Evolutionary conservation across 2,113 vertebrate species (phyloP), one percentile per base, ranked within the genome.

Genomic region (Sinocyclocheilus maitianheensis): DNA sequence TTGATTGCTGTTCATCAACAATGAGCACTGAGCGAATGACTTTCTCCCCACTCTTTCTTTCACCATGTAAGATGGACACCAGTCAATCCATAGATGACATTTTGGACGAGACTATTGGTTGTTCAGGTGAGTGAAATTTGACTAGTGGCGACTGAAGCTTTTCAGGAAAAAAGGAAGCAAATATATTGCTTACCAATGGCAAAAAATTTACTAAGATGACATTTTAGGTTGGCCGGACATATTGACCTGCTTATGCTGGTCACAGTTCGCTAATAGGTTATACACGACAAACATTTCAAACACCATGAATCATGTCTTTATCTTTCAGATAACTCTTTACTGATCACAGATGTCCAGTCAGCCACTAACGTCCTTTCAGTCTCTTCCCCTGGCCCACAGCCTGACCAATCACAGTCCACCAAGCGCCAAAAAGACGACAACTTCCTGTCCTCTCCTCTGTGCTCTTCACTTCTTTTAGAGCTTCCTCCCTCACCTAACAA

Each of bases 41-140:
- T 58, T 40, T 3, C 65, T 72, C 46, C 24, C 62, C 16, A 3
- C 20, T 58, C n/a, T 67, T 86, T 75, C 51, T 86, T 62, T 90
- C 53, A 77, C 84, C 16, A 87, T 79, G 55, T 86, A 88, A 98
- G 97, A 93, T 97, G 95, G 95, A 96, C 87, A 96, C 96, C 76
- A 93, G 92, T 80, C 95, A 94, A 90, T 96, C 94, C 53, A 96
- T 98, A 83, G 96, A 96, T 43, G 97, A 97, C 89, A 97, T 97
- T 88, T 89, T 98, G 90, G 95, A 96, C 76, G 96, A 94, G 78
- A 92, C 94, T 2, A 69, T 94, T 83, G 89, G 91, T 65, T 92
- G 91, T 86, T 90, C 91, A 53, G 95, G 97, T 97, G 87, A 91
- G 94, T 90, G 10, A 37, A 71, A 51, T n/a, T 77, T 77, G 12